These are phyloP conservation scores for Catocala nupta DNA, from an alignment of 2,888 invertebrate genomes.

Conservation along the genomic window DNA sequence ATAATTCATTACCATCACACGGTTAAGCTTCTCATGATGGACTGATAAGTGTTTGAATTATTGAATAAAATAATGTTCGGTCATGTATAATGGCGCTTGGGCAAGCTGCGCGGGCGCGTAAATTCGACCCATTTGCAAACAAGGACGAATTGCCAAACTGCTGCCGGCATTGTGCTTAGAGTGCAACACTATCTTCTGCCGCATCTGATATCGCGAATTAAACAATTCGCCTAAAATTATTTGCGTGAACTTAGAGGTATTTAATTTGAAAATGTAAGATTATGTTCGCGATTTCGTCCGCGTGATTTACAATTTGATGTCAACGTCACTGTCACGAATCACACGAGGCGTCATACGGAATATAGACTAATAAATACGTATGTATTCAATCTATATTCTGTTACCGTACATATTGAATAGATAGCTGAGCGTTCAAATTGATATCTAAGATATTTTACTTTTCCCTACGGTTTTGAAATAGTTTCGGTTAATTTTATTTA, in stretches of 20 bases:
- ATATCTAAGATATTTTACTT: no score
- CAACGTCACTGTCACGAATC: no score
- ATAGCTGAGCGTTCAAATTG: no score
- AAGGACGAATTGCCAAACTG: slow-evolving; percentile 76
- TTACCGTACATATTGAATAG: no score
- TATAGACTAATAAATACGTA: no score
- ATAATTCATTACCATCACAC: slow-evolving; percentile 22
- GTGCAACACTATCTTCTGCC: slow-evolving; percentile 56
- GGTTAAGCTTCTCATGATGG: slow-evolving; percentile 51
- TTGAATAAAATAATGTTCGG: slow-evolving; percentile 76
- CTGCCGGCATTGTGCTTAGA: slow-evolving; percentile 55
- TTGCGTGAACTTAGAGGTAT: not conserved
- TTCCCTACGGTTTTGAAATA: no score
- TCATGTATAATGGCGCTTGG: slow-evolving; percentile 78
- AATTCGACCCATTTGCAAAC: slow-evolving; percentile 74
- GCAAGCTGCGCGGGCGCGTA: slow-evolving; percentile 70
- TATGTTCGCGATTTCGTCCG: no score
- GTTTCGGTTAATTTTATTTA: no score
- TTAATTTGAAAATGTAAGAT: not conserved
- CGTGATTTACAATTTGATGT: no score
- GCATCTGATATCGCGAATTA: slow-evolving; percentile 42
- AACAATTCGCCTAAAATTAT: not conserved
- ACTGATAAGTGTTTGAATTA: slow-evolving; percentile 73
- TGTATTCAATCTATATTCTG: no score
- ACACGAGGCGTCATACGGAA: no score